These are phyloP conservation scores for Protonibea diacanthus DNA, from an alignment of 2,797 vertebrate species.

Conservation along the genomic window DNA sequence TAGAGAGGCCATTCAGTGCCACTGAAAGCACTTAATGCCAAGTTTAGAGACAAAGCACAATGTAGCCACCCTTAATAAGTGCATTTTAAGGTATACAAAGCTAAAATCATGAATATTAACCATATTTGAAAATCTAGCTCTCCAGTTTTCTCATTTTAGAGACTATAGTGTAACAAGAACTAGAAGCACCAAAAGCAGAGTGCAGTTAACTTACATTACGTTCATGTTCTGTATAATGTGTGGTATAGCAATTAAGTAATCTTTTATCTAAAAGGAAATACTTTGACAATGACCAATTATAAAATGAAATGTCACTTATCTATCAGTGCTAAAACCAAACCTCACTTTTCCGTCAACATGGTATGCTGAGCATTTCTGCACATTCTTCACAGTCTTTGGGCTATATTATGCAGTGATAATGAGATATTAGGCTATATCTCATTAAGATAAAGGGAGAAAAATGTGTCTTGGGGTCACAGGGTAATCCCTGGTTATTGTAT, in stretches of 20 bases:
- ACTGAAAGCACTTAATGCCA: slow-evolving; percentile 27
- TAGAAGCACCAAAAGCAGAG: neutral
- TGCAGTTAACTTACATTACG: neutral
- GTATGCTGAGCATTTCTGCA: slow-evolving; percentile 26
- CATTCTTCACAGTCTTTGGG: slow-evolving; percentile 20
- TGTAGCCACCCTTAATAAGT: neutral
- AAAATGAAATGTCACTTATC: slow-evolving; percentile 27
- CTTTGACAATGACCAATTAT: slow-evolving; percentile 2
- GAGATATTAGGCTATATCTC: slow-evolving; percentile 66
- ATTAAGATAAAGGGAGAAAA: slow-evolving; percentile 69
- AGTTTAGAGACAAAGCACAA: neutral
- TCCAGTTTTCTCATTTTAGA: neutral
- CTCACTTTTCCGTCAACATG: neutral
- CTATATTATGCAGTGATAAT: slow-evolving; percentile 58
- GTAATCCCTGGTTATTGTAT: slow-evolving; percentile 70
- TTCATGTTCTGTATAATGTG: neutral
- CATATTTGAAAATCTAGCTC: neutral
- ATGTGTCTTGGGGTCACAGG: slow-evolving; percentile 69
- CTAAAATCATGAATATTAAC: slow-evolving; percentile 15
- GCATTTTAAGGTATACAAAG: neutral
- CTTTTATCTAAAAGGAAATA: slow-evolving; percentile 20
- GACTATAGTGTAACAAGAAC: neutral
- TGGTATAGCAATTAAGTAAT: neutral
- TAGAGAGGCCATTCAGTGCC: slow-evolving; percentile 7
- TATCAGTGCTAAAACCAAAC: slow-evolving; percentile 7